These are phyloP conservation scores for Nephrocerus scutellatus DNA, from an alignment of 2,888 invertebrate species.

Conservation along the genomic window DNA sequence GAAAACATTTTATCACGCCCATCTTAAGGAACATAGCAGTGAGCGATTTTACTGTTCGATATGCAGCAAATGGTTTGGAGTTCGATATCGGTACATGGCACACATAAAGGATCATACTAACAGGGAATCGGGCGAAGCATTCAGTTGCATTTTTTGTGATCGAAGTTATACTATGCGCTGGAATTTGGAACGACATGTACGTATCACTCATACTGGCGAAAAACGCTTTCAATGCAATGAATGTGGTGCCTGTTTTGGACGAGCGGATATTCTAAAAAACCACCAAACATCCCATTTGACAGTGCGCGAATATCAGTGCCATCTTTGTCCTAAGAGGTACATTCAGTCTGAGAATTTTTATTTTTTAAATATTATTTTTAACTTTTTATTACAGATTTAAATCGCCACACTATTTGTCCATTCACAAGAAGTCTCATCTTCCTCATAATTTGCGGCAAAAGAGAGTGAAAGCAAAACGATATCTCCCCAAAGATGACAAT, in stretches of 20 bases:
- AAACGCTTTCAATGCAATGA: conserved; percentile 17
- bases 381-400: conserved; percentile 23
- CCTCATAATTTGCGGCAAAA: conserved; percentile 1
- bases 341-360: not conserved
- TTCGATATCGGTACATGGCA: conserved; percentile 19
- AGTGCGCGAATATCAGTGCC: conserved; percentile 21
- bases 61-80: conserved; percentile 25
- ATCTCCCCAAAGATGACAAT: not conserved
- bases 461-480: too few relatives aligned
- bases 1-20: conserved; percentile 17
- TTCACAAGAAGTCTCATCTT: conserved; percentile 20
- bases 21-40: conserved; percentile 23
- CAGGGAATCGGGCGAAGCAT: conserved; percentile 4
- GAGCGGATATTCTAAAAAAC: conserved; percentile 24
- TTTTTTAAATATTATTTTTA: not conserved
- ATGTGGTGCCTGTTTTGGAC: conserved; percentile 20
- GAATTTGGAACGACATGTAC: conserved; percentile 26
- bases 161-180: conserved; percentile 18
- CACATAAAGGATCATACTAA: conserved; percentile 23
- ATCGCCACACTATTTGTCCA: conserved; percentile 19
- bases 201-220: conserved; percentile 17
- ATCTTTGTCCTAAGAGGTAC: conserved; percentile 22
- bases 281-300: conserved; percentile 23
- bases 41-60: conserved; percentile 23
- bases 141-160: conserved; percentile 21